phyloP scores from a whole-genome alignment of 1,140 invertebrate species.

The Musca vetustissima region DNA sequence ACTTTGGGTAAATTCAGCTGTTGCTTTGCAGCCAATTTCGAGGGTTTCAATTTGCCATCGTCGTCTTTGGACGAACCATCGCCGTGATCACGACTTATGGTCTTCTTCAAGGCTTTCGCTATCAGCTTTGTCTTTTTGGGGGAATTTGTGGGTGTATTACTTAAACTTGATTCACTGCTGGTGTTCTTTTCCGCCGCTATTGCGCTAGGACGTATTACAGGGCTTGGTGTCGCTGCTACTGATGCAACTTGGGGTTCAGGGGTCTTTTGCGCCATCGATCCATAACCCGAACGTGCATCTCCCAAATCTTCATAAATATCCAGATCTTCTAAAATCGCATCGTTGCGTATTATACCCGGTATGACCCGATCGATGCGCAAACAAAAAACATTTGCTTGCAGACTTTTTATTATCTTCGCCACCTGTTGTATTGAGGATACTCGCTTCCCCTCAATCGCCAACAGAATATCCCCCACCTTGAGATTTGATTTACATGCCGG shows the following conservation, averaged over 20 bases:
- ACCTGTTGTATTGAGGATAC: constrained; percentile 75
- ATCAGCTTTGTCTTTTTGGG: constrained; percentile 50
- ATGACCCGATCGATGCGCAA: constrained; percentile 64
- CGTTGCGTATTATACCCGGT: constrained; percentile 51
- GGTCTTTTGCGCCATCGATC: background rate
- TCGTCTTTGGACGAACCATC: constrained; percentile 33
- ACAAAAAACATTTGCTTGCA: constrained; percentile 57
- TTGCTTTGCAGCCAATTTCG: background rate
- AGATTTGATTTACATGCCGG: constrained; percentile 77
- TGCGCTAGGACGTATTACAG: background rate
- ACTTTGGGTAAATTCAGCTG: constrained; percentile 23
- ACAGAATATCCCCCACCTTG: constrained; percentile 73
- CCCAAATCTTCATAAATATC: constrained; percentile 51
- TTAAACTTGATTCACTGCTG: constrained; percentile 40
- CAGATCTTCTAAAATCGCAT: constrained; percentile 49
- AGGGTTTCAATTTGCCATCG: constrained; percentile 20
- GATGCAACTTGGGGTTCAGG: too few relatives aligned
- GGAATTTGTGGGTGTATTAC: constrained; percentile 48
- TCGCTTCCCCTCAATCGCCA: constrained; percentile 78
- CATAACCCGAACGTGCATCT: constrained; percentile 30
- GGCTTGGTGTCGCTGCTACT: background rate
- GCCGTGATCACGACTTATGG: constrained; percentile 40
- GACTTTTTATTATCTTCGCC: constrained; percentile 61
- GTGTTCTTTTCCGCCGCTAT: constrained; percentile 27
- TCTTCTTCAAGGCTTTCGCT: constrained; percentile 49